Conservation (phyloP, 92 coral and sea anemone species). For the Muricea muricata region DNA sequence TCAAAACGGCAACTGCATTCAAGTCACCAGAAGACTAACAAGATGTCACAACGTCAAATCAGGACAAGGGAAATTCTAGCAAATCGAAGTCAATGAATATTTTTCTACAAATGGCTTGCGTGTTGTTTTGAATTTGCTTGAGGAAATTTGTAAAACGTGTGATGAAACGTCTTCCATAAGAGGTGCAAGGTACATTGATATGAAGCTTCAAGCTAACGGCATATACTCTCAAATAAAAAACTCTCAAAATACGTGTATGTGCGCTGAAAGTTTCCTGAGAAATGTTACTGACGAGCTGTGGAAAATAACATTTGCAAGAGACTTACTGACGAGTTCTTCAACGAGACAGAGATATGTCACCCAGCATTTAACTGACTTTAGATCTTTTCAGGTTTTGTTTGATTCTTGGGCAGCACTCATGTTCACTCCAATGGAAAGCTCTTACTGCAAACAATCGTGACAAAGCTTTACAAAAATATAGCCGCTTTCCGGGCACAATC, state of each 20-base stretch:
- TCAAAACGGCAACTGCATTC: background rate
- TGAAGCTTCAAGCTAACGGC: background rate
- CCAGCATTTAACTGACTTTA: constrained; percentile 26
- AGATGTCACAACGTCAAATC: background rate
- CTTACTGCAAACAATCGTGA: constrained; percentile 36
- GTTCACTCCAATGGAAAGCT: constrained; percentile 15
- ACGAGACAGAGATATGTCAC: constrained; percentile 43
- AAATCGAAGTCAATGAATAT: background rate
- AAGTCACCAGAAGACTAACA: background rate
- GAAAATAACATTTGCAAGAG: constrained; percentile 19
- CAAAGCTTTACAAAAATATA: constrained; percentile 31
- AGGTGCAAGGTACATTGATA: constrained; percentile 26
- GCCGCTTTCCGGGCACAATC: constrained; percentile 2
- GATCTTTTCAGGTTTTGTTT: background rate
- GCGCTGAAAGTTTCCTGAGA: background rate
- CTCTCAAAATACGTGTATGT: background rate
- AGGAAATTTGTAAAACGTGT: background rate
- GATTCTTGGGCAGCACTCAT: background rate
- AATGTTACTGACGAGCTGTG: background rate
- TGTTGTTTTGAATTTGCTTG: background rate
- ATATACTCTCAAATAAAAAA: background rate
- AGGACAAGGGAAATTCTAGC: background rate
- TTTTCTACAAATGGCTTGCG: background rate
- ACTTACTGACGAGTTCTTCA: constrained; percentile 10
- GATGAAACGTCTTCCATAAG: constrained; percentile 15